phyloP scores from a whole-genome alignment of 2,113 vertebrate species.

The Synchiropus splendidus region DNA sequence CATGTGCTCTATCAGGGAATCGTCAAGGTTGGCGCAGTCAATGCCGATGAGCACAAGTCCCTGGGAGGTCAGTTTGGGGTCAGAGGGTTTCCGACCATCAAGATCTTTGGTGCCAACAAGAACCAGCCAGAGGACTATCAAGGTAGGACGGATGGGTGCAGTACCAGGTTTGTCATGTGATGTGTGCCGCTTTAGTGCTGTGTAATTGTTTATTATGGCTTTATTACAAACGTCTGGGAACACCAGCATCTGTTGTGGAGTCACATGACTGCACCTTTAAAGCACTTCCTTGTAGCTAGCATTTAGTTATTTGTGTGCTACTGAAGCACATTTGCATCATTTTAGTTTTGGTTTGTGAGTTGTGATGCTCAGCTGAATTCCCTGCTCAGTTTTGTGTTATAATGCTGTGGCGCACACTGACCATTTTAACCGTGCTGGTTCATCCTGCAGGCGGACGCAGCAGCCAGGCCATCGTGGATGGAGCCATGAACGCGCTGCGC shows the following conservation, averaged over 20 bases:
- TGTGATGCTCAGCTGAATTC: too few species aligned
- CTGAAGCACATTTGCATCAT: too few species aligned
- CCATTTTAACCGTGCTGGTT: not conserved
- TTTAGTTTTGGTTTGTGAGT: too few species aligned
- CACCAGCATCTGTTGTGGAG: too few species aligned
- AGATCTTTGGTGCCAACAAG: slow-evolving; percentile 92
- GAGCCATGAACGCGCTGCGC: slow-evolving; percentile 75
- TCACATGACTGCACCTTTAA: too few species aligned
- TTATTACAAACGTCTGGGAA: too few species aligned
- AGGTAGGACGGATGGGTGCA: slow-evolving; percentile 63
- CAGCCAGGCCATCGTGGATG: slow-evolving; percentile 84
- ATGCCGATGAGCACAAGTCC: slow-evolving; percentile 88
- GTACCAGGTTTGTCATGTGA: slow-evolving; percentile 2
- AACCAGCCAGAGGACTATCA: slow-evolving; percentile 92
- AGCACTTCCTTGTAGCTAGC: too few species aligned
- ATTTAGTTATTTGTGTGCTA: too few species aligned
- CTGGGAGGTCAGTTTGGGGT: slow-evolving; percentile 87
- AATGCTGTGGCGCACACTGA: too few species aligned
- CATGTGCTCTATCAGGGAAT: slow-evolving; percentile 68
- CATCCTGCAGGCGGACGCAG: slow-evolving; percentile 76
- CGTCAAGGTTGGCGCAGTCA: slow-evolving; percentile 90
- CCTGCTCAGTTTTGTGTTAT: too few species aligned
- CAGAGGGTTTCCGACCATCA: slow-evolving; percentile 92
- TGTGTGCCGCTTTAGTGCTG: not conserved
- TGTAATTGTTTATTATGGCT: too few species aligned